Evolutionary conservation across 92 coral and sea anemone species (phyloP).

Genomic region (Meandrina meandrites): DNA sequence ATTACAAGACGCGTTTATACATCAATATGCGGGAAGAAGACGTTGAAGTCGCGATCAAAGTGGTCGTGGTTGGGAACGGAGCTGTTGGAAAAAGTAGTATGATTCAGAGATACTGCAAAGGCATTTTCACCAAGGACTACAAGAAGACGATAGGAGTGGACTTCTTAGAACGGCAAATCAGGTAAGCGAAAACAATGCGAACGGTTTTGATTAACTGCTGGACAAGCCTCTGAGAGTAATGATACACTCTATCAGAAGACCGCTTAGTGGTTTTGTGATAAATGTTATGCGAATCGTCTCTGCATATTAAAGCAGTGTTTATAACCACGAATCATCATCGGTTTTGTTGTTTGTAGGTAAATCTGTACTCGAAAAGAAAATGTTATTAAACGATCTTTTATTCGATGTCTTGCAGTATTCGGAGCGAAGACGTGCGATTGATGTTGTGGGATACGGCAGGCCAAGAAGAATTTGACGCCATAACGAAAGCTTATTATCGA

Average conservation of each 20-base stretch:
- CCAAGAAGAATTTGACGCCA: constrained; percentile 99
- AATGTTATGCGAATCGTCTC: constrained; percentile 25
- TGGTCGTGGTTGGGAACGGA: constrained; percentile 98
- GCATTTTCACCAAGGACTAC: constrained; percentile 98
- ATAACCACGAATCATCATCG: not conserved
- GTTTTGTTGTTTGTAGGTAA: not conserved
- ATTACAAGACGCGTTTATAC: not conserved
- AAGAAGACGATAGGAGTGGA: constrained; percentile 99
- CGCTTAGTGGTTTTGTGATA: constrained; percentile 40
- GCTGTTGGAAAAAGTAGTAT: constrained; percentile 99
- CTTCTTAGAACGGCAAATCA: constrained; percentile 95
- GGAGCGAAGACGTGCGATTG: constrained; percentile 89
- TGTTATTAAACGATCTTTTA: constrained; percentile 18
- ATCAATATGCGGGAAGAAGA: constrained; percentile 92
- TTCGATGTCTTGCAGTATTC: constrained; percentile 58
- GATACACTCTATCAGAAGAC: constrained; percentile 22
- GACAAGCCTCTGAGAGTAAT: not conserved
- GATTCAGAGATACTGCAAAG: constrained; percentile 99
- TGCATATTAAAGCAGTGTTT: constrained; percentile 33
- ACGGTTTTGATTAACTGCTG: not conserved
- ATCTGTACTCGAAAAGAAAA: not conserved
- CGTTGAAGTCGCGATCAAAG: constrained; percentile 99
- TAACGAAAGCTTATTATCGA: constrained; percentile 96
- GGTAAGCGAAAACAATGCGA: constrained; percentile 54
- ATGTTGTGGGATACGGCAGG: constrained; percentile 99